Evolutionary conservation across 2,797 vertebrate species (phyloP).

Genomic region (Melanotaenia pygmaea): DNA sequence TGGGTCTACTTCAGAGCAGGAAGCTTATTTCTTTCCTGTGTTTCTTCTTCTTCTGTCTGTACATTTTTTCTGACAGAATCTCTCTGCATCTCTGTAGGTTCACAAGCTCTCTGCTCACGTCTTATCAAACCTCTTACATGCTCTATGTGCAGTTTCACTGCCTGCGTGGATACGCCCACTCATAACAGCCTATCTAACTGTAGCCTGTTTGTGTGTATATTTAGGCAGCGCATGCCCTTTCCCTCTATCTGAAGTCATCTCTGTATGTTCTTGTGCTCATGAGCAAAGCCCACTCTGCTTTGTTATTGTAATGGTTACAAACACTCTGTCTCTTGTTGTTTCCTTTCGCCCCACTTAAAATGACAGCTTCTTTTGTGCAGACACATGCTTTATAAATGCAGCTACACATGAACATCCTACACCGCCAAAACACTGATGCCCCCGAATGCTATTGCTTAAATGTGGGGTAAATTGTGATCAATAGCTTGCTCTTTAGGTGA

Average conservation of each 20-base stretch:
- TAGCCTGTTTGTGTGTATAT: constrained; percentile 12
- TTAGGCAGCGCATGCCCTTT: constrained; percentile 16
- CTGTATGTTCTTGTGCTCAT: constrained; percentile 39
- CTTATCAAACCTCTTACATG: constrained; percentile 40
- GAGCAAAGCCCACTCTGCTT: constrained; percentile 10
- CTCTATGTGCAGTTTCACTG: constrained; percentile 4
- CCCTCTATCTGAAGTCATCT: constrained; percentile 25
- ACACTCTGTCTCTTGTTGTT: constrained; percentile 2
- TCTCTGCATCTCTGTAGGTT: constrained; percentile 34
- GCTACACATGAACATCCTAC: too few species aligned
- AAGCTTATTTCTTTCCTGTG: constrained; percentile 1
- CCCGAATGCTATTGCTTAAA: too few species aligned
- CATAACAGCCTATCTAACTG: constrained; percentile 18
- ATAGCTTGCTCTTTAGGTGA: too few species aligned
- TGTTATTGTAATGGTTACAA: constrained; percentile 23
- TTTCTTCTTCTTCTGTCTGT: background rate
- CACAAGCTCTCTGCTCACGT: constrained; percentile 31
- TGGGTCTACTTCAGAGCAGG: constrained; percentile 1
- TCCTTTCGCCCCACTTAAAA: constrained; percentile 5
- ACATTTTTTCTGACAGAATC: constrained; percentile 43
- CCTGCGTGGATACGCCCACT: background rate
- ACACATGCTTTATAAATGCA: background rate
- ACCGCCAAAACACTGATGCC: too few species aligned
- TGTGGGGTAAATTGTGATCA: too few species aligned
- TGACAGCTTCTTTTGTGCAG: background rate